Evolutionary conservation across 2,797 vertebrate genomes (phyloP), one percentile per base, ranked within the genome.

Genomic region (Trematomus bernacchii): DNA sequence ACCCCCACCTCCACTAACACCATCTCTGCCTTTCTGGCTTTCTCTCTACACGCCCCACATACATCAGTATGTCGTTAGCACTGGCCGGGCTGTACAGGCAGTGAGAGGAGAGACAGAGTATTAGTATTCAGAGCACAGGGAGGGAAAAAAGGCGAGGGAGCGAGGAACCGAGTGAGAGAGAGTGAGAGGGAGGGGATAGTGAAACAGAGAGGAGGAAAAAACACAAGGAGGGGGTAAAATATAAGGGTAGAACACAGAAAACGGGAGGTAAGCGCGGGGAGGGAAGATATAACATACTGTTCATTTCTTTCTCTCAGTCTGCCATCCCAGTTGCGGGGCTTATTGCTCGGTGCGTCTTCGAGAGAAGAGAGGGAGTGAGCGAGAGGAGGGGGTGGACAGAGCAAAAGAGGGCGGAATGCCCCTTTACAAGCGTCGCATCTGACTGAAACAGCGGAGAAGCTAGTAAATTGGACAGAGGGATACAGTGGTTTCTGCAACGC

Each of bases 81-180:
- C 85, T 79, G 89, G 87, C 80, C 84, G 59, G 80, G 86, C 85
- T 80, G 86, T 85, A 85, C 80, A 92, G 91, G 90, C 89, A 81
- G 86, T 79, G 87, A 89, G 85, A 88, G 80, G 75, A 87, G 83
- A 92, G 91, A 92, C 85, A 78, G 72, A 83, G 85, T 90, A 94
- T 95, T 96, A 95, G 93, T 95, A 96, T 96, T 96, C 95, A 85
- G 92, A 91, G 92, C 95, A 95, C 94, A 95, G 89, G 86, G 87
- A 83, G 84, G 79, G 44, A 80, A 77, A 80, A 81, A 66, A 64
- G 64, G 67, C 72, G 79, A 85, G 76, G 37, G 77, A 85, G 84
- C 4, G 66, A 82, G 90, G 59, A 70, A 68, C 30, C 46, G 66
- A 74, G 79, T 52, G 83, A 71, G 71, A 72, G 85, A 79, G 85